A percentile compares a stretch with the other conserved stretches of the same genome.
Conservation (phyloP, 1,140 invertebrate genomes). For the Argopecten irradians region DNA sequence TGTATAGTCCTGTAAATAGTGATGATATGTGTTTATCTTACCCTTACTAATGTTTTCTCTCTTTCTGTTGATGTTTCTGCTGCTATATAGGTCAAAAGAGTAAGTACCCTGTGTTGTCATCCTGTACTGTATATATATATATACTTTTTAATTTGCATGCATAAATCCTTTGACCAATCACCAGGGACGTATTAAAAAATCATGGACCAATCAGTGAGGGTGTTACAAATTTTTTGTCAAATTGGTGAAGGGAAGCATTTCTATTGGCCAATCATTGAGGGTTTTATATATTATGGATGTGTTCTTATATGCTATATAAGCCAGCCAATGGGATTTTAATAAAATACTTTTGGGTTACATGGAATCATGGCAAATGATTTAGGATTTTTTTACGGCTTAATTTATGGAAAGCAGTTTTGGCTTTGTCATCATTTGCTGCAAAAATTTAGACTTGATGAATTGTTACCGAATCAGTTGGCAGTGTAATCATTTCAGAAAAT, state of each 20-base stretch:
- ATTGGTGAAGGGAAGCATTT: not conserved
- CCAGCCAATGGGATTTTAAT: not conserved
- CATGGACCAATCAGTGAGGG: not conserved
- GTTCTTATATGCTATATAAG: not conserved
- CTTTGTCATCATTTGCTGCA: too few relatives aligned
- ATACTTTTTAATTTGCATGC: not conserved
- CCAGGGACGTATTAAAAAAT: not conserved
- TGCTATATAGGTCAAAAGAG: slow-evolving; percentile 5
- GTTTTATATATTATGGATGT: not conserved
- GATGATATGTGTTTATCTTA: not conserved
- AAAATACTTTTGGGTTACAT: too few relatives aligned
- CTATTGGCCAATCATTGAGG: not conserved
- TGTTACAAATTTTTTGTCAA: not conserved
- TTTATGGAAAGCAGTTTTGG: too few relatives aligned
- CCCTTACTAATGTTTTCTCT: not conserved
- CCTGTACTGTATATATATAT: not conserved
- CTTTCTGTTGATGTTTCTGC: slow-evolving; percentile 13
- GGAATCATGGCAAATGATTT: too few relatives aligned
- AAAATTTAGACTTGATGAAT: too few relatives aligned
- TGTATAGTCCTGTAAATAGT: not conserved
- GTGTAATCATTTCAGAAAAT: too few relatives aligned
- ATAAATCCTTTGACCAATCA: not conserved
- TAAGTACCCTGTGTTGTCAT: slow-evolving; percentile 5
- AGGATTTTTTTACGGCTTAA: too few relatives aligned
- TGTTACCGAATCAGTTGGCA: too few relatives aligned